These are phyloP conservation scores for Bombus sibiricus DNA, from an alignment of 1,140 invertebrate species.

Conservation along the genomic window DNA sequence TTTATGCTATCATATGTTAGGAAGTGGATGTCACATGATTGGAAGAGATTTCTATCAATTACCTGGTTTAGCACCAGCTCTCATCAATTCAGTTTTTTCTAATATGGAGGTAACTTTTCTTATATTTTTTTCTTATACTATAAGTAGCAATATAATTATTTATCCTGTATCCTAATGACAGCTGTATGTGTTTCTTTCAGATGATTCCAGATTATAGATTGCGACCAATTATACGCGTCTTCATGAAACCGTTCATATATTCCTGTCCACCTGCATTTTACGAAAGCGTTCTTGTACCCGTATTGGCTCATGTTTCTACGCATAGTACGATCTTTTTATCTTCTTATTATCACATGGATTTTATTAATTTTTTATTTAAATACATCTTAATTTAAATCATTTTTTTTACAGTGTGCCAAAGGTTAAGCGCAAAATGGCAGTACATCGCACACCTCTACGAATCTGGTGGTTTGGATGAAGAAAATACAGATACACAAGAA, in stretches of 20 bases:
- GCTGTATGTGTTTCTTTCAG: slow-evolving; percentile 72
- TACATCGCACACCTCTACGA: slow-evolving; percentile 90
- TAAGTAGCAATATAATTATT: neutral
- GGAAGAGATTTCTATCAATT: slow-evolving; percentile 92
- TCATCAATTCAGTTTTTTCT: slow-evolving; percentile 87
- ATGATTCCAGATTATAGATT: slow-evolving; percentile 93
- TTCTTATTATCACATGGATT: neutral
- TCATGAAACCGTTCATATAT: slow-evolving; percentile 93
- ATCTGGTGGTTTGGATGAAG: slow-evolving; percentile 89
- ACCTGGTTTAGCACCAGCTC: slow-evolving; percentile 85
- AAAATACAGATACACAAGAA: slow-evolving; percentile 92
- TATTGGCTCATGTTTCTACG: slow-evolving; percentile 89
- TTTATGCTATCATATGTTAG: slow-evolving; percentile 90
- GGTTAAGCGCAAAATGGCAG: slow-evolving; percentile 90
- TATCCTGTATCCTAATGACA: neutral
- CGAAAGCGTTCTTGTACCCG: slow-evolving; percentile 88
- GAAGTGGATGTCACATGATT: slow-evolving; percentile 88
- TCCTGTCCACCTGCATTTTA: slow-evolving; percentile 92
- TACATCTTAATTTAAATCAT: neutral
- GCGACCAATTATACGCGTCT: slow-evolving; percentile 91
- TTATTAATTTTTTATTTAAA: neutral
- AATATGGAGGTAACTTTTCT: slow-evolving; percentile 84
- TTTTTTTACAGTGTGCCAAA: slow-evolving; percentile 86
- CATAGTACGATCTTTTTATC: slow-evolving; percentile 85
- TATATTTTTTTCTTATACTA: neutral